Percentiles rank a stretch among this genome's conserved stretches.
These are phyloP conservation scores for Drosophila elegans DNA, from an alignment of 1,140 invertebrate genomes.

Conservation along the genomic window DNA sequence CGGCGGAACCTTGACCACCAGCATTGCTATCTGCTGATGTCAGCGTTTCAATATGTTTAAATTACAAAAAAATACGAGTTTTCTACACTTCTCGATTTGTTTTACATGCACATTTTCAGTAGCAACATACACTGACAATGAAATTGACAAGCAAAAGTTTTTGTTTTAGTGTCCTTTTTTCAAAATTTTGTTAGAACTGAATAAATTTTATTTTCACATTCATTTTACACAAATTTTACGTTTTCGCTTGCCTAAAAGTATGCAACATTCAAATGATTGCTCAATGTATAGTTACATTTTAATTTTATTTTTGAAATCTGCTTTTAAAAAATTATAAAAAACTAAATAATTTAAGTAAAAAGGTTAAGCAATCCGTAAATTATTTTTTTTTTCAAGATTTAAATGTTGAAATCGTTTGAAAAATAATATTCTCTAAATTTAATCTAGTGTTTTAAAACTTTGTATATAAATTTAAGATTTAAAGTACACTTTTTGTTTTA, in stretches of 20 bases:
- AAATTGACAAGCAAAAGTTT: not conserved
- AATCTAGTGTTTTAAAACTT: too few relatives aligned
- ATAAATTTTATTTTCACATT: not conserved
- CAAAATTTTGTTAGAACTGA: too few relatives aligned
- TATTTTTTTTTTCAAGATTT: too few relatives aligned
- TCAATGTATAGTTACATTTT: too few relatives aligned
- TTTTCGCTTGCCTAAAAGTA: slow-evolving; percentile 8
- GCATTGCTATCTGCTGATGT: slow-evolving; percentile 70
- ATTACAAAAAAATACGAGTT: slow-evolving; percentile 23
- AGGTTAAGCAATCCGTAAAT: too few relatives aligned
- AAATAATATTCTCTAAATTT: too few relatives aligned
- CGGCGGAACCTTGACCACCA: slow-evolving; percentile 70
- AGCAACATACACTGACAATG: not conserved
- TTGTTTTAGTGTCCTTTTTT: too few relatives aligned
- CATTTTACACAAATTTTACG: slow-evolving; percentile 6
- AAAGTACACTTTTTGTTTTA: too few relatives aligned
- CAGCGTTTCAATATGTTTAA: slow-evolving; percentile 44
- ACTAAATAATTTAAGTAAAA: not conserved
- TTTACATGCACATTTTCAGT: not conserved
- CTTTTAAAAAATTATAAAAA: not conserved
- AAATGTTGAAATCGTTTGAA: too few relatives aligned
- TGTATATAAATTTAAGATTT: too few relatives aligned
- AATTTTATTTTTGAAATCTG: too few relatives aligned
- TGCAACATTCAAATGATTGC: not conserved
- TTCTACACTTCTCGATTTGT: not conserved